phyloP scores from a whole-genome alignment of 2,888 invertebrate genomes.

The Heliconius sara region DNA sequence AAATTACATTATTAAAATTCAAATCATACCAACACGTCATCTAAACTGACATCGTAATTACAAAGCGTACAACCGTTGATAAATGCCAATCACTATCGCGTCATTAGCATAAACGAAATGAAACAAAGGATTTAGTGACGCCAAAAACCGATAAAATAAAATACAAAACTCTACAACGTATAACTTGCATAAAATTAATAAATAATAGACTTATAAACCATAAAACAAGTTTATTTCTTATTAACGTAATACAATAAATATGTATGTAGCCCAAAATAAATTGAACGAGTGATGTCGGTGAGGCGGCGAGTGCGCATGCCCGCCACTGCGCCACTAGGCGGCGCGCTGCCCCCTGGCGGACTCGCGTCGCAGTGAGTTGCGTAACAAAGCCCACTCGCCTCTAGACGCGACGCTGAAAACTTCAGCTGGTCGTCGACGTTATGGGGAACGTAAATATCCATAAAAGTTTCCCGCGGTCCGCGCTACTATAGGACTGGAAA shows the following conservation, averaged over 20 bases:
- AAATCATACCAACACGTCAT: neutral
- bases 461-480: conserved; percentile 78
- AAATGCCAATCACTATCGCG: conserved; percentile 26
- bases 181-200: conserved; percentile 12
- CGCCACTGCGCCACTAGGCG: conserved; percentile 81
- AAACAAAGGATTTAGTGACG: conserved; percentile 34
- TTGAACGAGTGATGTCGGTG: conserved; percentile 45
- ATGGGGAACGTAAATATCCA: conserved; percentile 72
- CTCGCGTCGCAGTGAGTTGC: conserved; percentile 79
- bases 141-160: neutral
- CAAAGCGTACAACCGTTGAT: conserved; percentile 25
- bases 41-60: conserved; percentile 13
- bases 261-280: conserved; percentile 47
- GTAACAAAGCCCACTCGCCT: conserved; percentile 82
- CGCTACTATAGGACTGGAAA: conserved; percentile 50
- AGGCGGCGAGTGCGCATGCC: conserved; percentile 75
- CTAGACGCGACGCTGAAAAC: conserved; percentile 75
- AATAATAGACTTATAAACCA: conserved; percentile 18
- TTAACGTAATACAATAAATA: conserved; percentile 42
- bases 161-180: neutral
- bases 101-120: conserved; percentile 10
- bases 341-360: conserved; percentile 82
- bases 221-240: conserved; percentile 40
- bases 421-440: conserved; percentile 73
- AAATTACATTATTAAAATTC: conserved; percentile 1